These are phyloP conservation scores for Lucinisca nassula DNA, from an alignment of 2,888 invertebrate species.

Conservation along the genomic window DNA sequence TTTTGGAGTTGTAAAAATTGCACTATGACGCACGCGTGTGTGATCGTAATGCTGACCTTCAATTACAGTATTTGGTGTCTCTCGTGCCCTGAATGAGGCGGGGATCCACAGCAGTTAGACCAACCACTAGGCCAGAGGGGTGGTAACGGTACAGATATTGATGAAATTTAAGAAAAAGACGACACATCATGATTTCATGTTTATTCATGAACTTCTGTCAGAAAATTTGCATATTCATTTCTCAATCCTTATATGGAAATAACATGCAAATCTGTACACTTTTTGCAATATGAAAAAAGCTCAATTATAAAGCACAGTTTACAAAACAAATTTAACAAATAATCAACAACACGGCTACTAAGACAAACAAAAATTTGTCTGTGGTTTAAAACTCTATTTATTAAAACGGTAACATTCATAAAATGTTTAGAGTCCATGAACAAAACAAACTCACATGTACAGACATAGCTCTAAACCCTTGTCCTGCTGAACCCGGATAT, in stretches of 20 bases:
- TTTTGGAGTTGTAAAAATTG: not conserved
- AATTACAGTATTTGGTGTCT: no score
- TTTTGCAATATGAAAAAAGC: not conserved
- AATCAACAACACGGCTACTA: not conserved
- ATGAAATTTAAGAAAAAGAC: not conserved
- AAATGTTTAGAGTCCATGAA: not conserved
- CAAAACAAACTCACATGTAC: not conserved
- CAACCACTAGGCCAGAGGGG: no score
- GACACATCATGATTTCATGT: not conserved
- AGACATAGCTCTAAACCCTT: not conserved
- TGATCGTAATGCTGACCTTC: not conserved
- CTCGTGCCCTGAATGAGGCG: not conserved
- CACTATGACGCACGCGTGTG: not conserved
- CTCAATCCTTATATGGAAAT: not conserved
- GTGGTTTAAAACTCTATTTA: not conserved
- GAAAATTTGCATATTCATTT: constrained; percentile 11
- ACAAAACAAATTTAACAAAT: not conserved
- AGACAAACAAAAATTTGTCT: not conserved
- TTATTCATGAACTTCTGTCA: not conserved
- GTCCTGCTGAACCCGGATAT: no score
- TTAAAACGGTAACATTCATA: not conserved
- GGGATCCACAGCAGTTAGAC: no score
- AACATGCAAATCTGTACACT: constrained; percentile 1
- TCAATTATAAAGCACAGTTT: not conserved
- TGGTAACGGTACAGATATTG: no score